These are phyloP conservation scores for Bradypodion ventrale DNA, from an alignment of 2,797 vertebrate genomes.

Conservation along the genomic window DNA sequence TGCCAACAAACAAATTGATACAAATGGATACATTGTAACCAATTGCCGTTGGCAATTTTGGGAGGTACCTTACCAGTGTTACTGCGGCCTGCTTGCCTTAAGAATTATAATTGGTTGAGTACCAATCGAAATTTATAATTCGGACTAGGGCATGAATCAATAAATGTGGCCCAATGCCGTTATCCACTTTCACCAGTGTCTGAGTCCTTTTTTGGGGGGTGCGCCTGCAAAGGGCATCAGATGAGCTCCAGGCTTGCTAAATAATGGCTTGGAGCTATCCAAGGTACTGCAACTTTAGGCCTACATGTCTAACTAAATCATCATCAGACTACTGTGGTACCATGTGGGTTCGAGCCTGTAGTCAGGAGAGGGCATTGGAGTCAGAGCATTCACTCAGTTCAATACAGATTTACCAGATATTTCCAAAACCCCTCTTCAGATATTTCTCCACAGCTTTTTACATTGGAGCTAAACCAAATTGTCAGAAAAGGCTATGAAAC, in stretches of 20 bases:
- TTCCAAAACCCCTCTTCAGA: neutral
- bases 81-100: too few relatives aligned
- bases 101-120: too few relatives aligned
- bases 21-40: too few relatives aligned
- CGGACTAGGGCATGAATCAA: too few relatives aligned
- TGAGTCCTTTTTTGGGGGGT: too few relatives aligned
- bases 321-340: neutral
- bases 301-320: neutral
- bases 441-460: neutral
- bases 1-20: too few relatives aligned
- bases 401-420: neutral
- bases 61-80: too few relatives aligned
- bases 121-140: too few relatives aligned
- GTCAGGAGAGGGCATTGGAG: neutral
- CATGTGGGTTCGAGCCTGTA: neutral
- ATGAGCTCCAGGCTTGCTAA: neutral
- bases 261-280: neutral
- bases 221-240: neutral
- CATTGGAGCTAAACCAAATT: neutral
- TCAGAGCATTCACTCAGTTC: neutral
- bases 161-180: too few relatives aligned
- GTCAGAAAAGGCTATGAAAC: neutral
- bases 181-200: too few relatives aligned
- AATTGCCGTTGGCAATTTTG: too few relatives aligned
- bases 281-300: neutral